Base-by-base conservation (phyloP, 2,113 vertebrate species). In the Sorex fumeus region DNA sequence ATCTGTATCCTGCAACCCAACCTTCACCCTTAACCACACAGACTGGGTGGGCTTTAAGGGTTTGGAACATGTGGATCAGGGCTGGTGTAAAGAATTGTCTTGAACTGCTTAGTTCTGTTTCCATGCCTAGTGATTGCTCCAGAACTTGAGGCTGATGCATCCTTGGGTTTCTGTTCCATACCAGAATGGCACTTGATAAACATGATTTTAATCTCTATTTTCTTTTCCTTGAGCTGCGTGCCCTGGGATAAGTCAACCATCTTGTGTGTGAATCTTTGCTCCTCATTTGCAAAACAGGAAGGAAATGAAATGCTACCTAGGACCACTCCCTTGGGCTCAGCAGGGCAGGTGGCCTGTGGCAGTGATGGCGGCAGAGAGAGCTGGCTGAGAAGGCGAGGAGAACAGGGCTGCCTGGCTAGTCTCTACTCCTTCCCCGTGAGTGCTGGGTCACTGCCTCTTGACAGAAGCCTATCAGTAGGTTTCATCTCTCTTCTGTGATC, bases 51-150 rank as follows among this genome's bases (percentile, higher is more conserved):
- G 36, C 40, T 15, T 60, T 11, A 32, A 23, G 74, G 21, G 16
- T 40, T 19, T 47, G 19, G 15, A 67, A 30, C 0, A 0, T 28
- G 23, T 43, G 67, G 66, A 16, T 6, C 47, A 0, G 28, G 2
- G 4, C 3, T 36, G 13, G 9, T 40, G 9, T 12, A 66, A 66
- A 45, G 66, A 60, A 10, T 32, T 23, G 11, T 36, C 50, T 34
- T 3, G 57, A 92, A 62, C 28, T 11, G 47, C 40, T 66, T 36
- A 36, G 28, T 71, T 47, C 50, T 1, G 25, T 25, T 76, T n/a
- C n/a, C 28, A 60, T 60, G 50, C 62, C n/a, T 23, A 45, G 16
- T n/a, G 47, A 79, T 86, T 79, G 60, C 92, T 81, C 57, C 80
- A 80, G 90, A 67, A 53, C 25, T 0, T 53, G 28, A 19, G 36